A percentile compares a stretch with the other conserved stretches of the same genome.
Conservation (phyloP, 2,888 invertebrate species). For the Papilio demoleus region DNA sequence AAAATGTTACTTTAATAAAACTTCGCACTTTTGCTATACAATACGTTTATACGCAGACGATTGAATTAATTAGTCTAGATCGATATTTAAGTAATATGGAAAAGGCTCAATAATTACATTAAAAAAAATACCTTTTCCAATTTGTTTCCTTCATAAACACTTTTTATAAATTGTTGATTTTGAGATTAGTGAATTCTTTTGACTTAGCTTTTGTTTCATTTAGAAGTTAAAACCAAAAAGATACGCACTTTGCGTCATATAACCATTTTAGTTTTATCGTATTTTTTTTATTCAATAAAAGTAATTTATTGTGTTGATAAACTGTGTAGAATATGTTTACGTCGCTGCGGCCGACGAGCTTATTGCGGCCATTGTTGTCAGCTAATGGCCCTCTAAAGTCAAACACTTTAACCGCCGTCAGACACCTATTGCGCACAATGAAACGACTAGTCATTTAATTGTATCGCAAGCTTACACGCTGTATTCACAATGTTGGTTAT, state of each 20-base stretch:
- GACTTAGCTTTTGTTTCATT: too few relatives aligned
- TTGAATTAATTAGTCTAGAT: not conserved
- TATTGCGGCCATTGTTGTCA: constrained; percentile 40
- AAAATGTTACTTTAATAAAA: constrained; percentile 25
- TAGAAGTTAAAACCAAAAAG: too few relatives aligned
- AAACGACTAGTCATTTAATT: constrained; percentile 37
- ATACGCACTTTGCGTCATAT: too few relatives aligned
- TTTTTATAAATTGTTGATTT: not conserved
- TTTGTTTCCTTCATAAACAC: not conserved
- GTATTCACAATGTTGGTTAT: not conserved
- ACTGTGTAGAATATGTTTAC: constrained; percentile 15
- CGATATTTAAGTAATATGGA: not conserved
- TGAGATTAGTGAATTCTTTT: too few relatives aligned
- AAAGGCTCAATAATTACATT: not conserved
- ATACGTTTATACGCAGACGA: not conserved
- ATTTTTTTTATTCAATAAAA: not conserved
- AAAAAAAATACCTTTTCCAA: not conserved
- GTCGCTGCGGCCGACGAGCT: constrained; percentile 12
- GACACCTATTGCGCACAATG: constrained; percentile 35
- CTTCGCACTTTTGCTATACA: not conserved
- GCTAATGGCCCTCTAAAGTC: constrained; percentile 40
- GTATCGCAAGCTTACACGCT: constrained; percentile 6
- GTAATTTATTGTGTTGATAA: constrained; percentile 17
- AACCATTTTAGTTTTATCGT: not conserved
- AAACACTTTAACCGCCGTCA: constrained; percentile 37